Evolutionary conservation across 2,888 invertebrate genomes (phyloP), one percentile per base, ranked within the genome.

Genomic region (Therioaphis trifolii): DNA sequence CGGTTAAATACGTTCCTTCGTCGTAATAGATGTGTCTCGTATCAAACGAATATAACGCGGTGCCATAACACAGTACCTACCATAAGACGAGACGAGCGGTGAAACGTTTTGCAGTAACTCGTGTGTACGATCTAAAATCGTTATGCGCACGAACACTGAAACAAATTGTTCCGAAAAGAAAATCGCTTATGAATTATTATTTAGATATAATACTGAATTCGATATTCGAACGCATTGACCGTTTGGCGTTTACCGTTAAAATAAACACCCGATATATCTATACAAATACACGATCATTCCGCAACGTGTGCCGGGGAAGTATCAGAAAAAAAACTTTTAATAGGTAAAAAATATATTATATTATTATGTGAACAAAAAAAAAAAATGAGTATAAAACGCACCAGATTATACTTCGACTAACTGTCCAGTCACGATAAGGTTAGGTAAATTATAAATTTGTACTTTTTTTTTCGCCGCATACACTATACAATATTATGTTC

Each of bases 371-470:
- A n/a, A n/a, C 11, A 35, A 40, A 4, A 15, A 7, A 40, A 29
- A 27, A 35, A 78, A 49, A 49, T 21, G 11, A 24, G 40, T 2
- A 55, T 24, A 69, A 79, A 24, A 40, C 43, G 40, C 69, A 18
- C 40, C 7, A 69, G 68, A 55, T 79, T 69, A 69, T 79, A 69
- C 55, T 55, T 69, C 55, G 27, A 55, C 74, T 24, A 68, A 68
- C 68, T 69, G 78, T 79, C 78, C 69, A 79, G 69, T 78, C 78
- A 79, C 68, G 78, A 55, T 79, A 43, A 69, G 78, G 78, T 79
- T 79, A 79, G 55, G 55, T 43, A 69, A 27, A 79, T 79, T 79
- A 79, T 78, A 79, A 79, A 55, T 69, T 79, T 68, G 55, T 43
- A 18, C n/a, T 79, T 27, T 15, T 69, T 79, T 77, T 66, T 68